Evolutionary conservation across 2,113 vertebrate species (phyloP).

Genomic region (Bubo scandiacus): DNA sequence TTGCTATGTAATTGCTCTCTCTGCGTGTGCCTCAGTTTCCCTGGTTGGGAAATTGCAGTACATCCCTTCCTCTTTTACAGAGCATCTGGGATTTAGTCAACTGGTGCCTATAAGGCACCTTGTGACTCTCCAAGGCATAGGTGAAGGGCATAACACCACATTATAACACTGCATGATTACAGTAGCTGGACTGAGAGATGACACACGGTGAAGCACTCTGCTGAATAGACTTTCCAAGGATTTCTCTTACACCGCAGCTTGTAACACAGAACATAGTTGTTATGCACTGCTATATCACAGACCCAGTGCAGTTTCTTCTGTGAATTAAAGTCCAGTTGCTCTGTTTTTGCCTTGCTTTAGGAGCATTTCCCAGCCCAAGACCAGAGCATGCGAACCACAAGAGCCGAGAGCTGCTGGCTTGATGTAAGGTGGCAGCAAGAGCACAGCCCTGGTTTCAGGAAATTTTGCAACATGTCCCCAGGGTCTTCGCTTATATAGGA

Average conservation of each 20-base stretch:
- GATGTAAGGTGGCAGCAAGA: background rate
- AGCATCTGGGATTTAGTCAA: background rate
- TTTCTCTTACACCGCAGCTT: background rate
- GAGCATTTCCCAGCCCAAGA: background rate
- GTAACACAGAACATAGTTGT: no score
- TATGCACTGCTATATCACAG: rapidly evolving
- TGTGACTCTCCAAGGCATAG: background rate
- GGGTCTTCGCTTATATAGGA: background rate
- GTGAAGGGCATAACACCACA: background rate
- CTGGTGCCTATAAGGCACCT: background rate
- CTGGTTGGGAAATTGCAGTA: background rate
- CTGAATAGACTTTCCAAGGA: background rate
- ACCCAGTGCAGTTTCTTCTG: background rate
- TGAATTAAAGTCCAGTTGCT: background rate
- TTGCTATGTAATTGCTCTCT: background rate
- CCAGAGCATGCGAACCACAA: background rate
- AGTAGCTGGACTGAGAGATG: background rate
- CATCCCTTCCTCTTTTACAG: background rate
- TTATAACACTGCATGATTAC: background rate
- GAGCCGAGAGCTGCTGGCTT: background rate
- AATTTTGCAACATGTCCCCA: background rate
- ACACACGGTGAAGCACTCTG: rapidly evolving
- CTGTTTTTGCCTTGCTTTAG: background rate
- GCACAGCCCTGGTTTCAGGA: background rate
- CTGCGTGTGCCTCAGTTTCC: background rate